Conservation (phyloP, 2,888 invertebrate species). For the Pristionchus exspectatus region DNA sequence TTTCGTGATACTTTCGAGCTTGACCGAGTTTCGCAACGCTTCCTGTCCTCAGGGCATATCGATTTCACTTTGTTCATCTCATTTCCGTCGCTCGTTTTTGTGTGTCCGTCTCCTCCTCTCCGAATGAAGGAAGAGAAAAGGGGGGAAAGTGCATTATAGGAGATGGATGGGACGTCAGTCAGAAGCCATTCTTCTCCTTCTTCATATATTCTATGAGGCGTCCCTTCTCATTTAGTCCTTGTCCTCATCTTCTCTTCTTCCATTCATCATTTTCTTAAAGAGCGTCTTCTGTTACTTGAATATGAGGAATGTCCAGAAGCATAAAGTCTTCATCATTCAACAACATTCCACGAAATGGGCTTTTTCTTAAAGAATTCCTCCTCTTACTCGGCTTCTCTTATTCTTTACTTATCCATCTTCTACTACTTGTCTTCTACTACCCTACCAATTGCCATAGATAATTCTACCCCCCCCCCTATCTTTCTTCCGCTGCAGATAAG, state of each 20-base stretch:
- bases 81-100: slow-evolving; percentile 25
- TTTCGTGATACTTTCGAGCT: background rate
- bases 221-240: background rate
- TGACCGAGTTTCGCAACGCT: too few species aligned
- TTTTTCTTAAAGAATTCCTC: too few species aligned
- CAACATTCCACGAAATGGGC: too few species aligned
- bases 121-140: slow-evolving; percentile 6
- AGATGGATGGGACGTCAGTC: slow-evolving; percentile 17
- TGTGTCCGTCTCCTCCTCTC: background rate
- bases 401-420: too few species aligned
- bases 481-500: too few species aligned
- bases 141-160: slow-evolving; percentile 41
- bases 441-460: too few species aligned
- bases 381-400: too few species aligned
- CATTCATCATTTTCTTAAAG: too few species aligned
- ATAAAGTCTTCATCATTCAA: too few species aligned
- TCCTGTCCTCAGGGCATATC: slow-evolving; percentile 13
- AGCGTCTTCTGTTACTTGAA: too few species aligned
- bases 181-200: slow-evolving; percentile 36
- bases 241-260: background rate
- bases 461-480: background rate
- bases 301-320: too few species aligned
- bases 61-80: slow-evolving; percentile 39
- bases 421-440: too few species aligned
- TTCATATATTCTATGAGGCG: slow-evolving; percentile 5